A percentile compares a stretch with the other conserved stretches of the same genome.
Conservation (phyloP, 2,888 invertebrate species). For the Xestia xanthographa region DNA sequence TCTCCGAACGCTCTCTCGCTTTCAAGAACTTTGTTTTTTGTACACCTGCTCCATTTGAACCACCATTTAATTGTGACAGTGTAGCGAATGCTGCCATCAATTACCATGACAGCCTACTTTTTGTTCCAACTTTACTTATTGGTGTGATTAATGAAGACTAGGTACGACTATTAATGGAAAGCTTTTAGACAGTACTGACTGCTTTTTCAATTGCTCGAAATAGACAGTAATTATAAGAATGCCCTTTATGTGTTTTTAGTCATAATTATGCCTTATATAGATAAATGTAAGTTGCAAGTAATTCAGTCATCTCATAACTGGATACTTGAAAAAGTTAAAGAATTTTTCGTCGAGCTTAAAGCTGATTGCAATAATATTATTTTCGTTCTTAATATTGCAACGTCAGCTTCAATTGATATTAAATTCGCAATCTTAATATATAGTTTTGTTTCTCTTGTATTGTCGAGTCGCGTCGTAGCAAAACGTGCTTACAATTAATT, state of each 20-base stretch:
- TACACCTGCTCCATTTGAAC: constrained; percentile 84
- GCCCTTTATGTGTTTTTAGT: constrained; percentile 37
- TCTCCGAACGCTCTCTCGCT: constrained; percentile 81
- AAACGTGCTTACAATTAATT: constrained; percentile 49
- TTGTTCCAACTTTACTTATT: constrained; percentile 60
- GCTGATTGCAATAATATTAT: constrained; percentile 1
- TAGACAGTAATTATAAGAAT: constrained; percentile 37
- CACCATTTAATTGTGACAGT: constrained; percentile 80
- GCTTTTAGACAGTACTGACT: constrained; percentile 43
- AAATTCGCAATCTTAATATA: constrained; percentile 24
- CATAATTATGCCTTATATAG: constrained; percentile 41
- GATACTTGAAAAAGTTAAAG: constrained; percentile 1
- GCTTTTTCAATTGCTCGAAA: constrained; percentile 46
- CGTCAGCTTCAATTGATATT: background rate
- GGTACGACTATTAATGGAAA: constrained; percentile 44
- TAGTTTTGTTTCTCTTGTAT: constrained; percentile 14
- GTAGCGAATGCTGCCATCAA: constrained; percentile 80
- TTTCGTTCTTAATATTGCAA: constrained; percentile 2
- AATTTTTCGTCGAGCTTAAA: background rate
- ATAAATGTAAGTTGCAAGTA: constrained; percentile 16
- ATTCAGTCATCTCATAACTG: constrained; percentile 21
- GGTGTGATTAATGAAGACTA: constrained; percentile 60
- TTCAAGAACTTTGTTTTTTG: constrained; percentile 79
- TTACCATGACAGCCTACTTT: constrained; percentile 77
- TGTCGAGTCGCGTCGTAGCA: constrained; percentile 2